Conservation (phyloP, 1,140 invertebrate species). For the Contarinia nasturtii region DNA sequence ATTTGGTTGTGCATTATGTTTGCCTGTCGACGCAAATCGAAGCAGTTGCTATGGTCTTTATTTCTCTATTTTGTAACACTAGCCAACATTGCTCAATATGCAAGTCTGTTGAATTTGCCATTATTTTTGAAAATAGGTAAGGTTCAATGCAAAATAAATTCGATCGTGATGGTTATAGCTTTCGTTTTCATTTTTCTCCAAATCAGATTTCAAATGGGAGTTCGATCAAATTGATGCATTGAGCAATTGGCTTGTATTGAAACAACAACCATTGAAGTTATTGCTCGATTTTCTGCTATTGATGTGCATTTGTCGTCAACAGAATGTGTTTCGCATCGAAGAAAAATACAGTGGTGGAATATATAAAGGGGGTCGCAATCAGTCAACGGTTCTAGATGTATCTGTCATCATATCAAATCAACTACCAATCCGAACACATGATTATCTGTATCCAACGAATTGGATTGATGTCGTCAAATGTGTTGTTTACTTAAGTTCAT, state of each 20-base stretch:
- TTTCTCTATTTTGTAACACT: constrained; percentile 44
- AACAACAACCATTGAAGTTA: constrained; percentile 14
- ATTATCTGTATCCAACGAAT: constrained; percentile 26
- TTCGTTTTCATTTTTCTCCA: too few species aligned
- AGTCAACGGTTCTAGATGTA: too few species aligned
- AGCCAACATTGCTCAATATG: too few species aligned
- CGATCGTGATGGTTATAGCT: too few species aligned
- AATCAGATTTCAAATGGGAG: too few species aligned
- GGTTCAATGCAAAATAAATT: too few species aligned
- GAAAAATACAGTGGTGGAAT: not conserved
- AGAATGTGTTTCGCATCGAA: not conserved
- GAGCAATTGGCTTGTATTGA: constrained; percentile 42
- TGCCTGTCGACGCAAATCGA: constrained; percentile 35
- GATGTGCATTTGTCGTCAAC: not conserved
- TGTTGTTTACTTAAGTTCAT: constrained; percentile 56
- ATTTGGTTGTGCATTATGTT: constrained; percentile 62
- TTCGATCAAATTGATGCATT: too few species aligned
- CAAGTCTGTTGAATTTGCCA: too few species aligned
- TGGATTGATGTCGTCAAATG: constrained; percentile 69
- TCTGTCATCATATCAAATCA: not conserved
- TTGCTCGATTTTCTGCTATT: not conserved
- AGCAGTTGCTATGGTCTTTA: constrained; percentile 50
- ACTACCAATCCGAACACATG: not conserved
- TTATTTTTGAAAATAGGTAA: too few species aligned
- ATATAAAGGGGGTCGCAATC: too few species aligned